Conservation (phyloP, 2,888 invertebrate species). For the Nesidiocoris tenuis region DNA sequence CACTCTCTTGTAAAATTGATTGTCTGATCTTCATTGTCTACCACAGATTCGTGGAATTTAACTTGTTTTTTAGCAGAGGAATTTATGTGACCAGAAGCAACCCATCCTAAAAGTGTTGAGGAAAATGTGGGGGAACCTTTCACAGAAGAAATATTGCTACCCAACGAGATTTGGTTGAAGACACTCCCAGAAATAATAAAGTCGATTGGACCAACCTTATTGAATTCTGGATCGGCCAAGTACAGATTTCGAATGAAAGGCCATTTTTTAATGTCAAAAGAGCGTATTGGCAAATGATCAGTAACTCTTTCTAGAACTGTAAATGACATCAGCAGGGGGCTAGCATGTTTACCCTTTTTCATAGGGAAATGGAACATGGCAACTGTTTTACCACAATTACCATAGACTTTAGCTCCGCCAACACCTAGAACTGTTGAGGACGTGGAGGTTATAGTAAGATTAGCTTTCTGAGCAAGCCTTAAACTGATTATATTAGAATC, state of each 20-base stretch:
- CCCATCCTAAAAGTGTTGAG: not conserved
- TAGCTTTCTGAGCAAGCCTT: too few relatives aligned
- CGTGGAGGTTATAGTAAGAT: too few relatives aligned
- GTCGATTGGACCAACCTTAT: not conserved
- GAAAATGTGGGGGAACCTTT: not conserved
- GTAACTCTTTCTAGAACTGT: not conserved
- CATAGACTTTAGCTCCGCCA: too few relatives aligned
- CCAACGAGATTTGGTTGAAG: not conserved
- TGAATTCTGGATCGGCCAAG: not conserved
- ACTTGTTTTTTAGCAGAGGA: not conserved
- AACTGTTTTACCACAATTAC: too few relatives aligned
- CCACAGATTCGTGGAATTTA: not conserved
- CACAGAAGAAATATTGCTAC: not conserved
- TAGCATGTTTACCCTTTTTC: too few relatives aligned
- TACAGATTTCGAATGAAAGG: not conserved
- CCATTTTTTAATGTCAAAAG: constrained; percentile 1
- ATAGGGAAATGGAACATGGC: too few relatives aligned
- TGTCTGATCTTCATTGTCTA: constrained; percentile 1
- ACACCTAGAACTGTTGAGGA: too few relatives aligned
- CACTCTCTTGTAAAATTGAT: not conserved
- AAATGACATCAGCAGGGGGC: too few relatives aligned
- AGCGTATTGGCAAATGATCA: not conserved
- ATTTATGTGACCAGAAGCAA: not conserved
- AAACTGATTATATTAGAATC: too few relatives aligned
- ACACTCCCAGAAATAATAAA: not conserved